phyloP scores from a whole-genome alignment of 1,140 invertebrate genomes.

The Drosophila lacertosa region DNA sequence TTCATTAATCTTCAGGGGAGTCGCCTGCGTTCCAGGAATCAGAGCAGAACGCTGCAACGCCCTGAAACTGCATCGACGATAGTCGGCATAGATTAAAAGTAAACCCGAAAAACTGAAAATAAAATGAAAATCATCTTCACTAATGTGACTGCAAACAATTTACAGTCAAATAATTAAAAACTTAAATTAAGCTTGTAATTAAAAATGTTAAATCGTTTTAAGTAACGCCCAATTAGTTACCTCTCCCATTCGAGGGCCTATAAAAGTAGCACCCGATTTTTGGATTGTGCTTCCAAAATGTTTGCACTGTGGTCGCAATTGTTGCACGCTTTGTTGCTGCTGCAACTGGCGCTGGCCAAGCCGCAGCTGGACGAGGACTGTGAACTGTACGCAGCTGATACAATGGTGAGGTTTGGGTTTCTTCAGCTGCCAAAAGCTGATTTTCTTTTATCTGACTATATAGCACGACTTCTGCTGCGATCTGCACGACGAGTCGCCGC shows the following conservation, averaged over 20 bases:
- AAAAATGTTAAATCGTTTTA: conserved; percentile 63
- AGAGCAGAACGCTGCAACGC: conserved; percentile 55
- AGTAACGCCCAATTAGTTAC: conserved; percentile 64
- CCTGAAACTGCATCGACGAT: neutral
- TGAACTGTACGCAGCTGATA: conserved; percentile 52
- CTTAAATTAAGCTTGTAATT: conserved; percentile 68
- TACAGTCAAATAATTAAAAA: conserved; percentile 55
- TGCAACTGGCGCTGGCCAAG: conserved; percentile 23
- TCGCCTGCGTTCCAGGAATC: conserved; percentile 66
- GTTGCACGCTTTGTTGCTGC: neutral
- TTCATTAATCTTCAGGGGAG: conserved; percentile 72
- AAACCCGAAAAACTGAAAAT: neutral
- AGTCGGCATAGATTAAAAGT: neutral
- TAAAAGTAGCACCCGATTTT: conserved; percentile 35
- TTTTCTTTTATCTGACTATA: neutral
- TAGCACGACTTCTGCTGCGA: conserved; percentile 74
- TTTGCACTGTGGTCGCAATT: conserved; percentile 20
- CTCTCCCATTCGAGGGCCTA: conserved; percentile 10
- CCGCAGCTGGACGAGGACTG: conserved; percentile 57
- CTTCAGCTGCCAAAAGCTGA: neutral
- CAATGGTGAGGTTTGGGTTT: conserved; percentile 40
- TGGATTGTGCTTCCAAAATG: conserved; percentile 12
- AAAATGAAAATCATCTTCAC: neutral
- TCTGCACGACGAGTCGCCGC: conserved; percentile 53
- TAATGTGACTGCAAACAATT: conserved; percentile 10